Evolutionary conservation across 2,797 vertebrate species (phyloP), one percentile per base, ranked within the genome.

Genomic region (Hydrophis major): DNA sequence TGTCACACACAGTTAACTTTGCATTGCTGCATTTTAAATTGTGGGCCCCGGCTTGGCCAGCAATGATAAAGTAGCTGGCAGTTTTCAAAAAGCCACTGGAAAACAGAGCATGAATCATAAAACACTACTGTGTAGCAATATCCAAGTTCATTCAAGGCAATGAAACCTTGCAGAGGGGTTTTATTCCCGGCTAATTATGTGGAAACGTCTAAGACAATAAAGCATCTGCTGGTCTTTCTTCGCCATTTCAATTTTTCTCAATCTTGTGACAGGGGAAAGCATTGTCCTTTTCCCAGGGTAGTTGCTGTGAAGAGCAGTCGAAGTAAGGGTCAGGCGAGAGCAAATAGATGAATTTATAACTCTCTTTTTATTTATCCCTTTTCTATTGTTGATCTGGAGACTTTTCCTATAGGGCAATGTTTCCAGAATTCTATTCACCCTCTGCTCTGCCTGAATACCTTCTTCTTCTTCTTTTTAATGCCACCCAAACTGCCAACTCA

Each of bases 341-440:
- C 99, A 99, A 99, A 99, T 98, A 99, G 98, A 99, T 99, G 99
- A 99, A 99, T 99, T 99, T 99, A 99, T 99, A 99, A 99, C 99
- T 98, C 98, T 98, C 98, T 98, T 99, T 99, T 99, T 98, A 98
- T 98, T 98, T 98, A 97, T 98, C 96, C 97, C 97, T 96, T 97
- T 95, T 91, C 97, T 96, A 98, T 98, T 98, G 98, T 99, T 98
- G 97, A 97, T 97, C 97, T 97, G 96, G 96, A 97, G 96, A 96
- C 97, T 97, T 95, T 97, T 98, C 97, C 97, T 97, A 96, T 95
- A 91, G 96, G 96, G 97, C 97, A 97, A 97, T 98, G 97, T 97
- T 98, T 98, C 97, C 97, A 97, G 98, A 98, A 97, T 97, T 96
- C 97, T 97, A 97, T 98, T 98, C 98, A 98, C 97, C 98, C 97